Evolutionary conservation across 2,113 vertebrate genomes (phyloP).

Genomic region (Halichoerus grypus): DNA sequence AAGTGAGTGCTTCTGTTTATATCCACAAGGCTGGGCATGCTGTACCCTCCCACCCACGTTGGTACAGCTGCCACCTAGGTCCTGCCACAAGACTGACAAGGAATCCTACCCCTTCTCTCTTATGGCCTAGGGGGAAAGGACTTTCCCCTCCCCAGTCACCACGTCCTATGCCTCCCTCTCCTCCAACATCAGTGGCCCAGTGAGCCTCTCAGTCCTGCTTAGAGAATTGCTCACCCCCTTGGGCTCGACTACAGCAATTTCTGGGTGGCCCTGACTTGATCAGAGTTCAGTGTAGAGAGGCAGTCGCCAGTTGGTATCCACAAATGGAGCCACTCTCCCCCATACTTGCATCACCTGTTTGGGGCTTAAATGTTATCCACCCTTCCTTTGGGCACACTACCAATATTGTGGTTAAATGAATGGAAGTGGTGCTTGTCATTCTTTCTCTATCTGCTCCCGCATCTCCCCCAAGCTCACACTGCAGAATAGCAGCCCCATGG

Average conservation of each 20-base stretch:
- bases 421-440: not conserved
- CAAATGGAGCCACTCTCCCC: not conserved
- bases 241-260: not conserved
- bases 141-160: no score
- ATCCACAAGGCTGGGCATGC: slow-evolving; percentile 2
- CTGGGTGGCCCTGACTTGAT: not conserved
- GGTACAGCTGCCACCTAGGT: not conserved
- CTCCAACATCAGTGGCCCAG: no score
- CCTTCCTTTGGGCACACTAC: not conserved
- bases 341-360: not conserved
- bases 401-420: not conserved
- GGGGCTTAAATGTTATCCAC: not conserved
- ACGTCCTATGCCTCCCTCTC: not conserved
- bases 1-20: slow-evolving; percentile 33
- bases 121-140: not conserved
- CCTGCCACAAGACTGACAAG: not conserved
- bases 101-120: not conserved
- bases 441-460: not conserved
- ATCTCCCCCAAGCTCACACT: not conserved
- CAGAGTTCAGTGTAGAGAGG: not conserved
- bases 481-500: not conserved
- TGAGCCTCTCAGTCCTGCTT: not conserved
- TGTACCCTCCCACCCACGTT: not conserved
- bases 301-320: rapidly evolving
- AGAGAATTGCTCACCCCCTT: not conserved